Evolutionary conservation across 2,888 invertebrate genomes (phyloP).

Genomic region (Ectemnius lituratus): DNA sequence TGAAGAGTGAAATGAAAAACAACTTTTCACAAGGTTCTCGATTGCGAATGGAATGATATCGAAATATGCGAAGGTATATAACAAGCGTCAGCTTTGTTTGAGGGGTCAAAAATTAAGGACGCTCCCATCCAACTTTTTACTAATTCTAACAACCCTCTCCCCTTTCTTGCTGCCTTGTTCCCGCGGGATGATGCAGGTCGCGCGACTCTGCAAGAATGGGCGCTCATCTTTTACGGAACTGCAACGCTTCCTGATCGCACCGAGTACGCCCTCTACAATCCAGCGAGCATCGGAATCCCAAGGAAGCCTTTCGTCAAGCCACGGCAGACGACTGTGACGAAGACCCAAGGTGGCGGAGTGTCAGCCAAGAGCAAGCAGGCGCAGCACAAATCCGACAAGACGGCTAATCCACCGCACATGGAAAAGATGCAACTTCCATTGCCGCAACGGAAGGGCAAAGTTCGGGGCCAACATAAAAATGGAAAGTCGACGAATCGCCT

Average conservation of each 20-base stretch:
- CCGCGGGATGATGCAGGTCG: slow-evolving; percentile 82
- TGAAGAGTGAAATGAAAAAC: too few relatives aligned
- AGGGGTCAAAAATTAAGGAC: not conserved
- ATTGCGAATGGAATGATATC: too few relatives aligned
- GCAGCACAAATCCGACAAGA: slow-evolving; percentile 81
- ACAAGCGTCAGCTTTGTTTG: too few relatives aligned
- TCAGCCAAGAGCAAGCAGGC: slow-evolving; percentile 78
- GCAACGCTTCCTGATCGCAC: slow-evolving; percentile 79
- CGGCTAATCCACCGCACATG: slow-evolving; percentile 73
- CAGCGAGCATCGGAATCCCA: slow-evolving; percentile 64
- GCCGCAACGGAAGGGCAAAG: slow-evolving; percentile 68
- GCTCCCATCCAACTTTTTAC: not conserved
- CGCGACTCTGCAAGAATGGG: slow-evolving; percentile 95
- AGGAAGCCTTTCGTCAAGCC: slow-evolving; percentile 69
- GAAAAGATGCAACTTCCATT: slow-evolving; percentile 61
- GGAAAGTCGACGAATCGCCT: slow-evolving; percentile 74
- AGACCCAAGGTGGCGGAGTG: slow-evolving; percentile 62
- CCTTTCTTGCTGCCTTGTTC: slow-evolving; percentile 44
- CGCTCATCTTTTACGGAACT: slow-evolving; percentile 95
- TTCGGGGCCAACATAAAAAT: slow-evolving; percentile 72
- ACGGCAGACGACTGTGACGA: slow-evolving; percentile 66
- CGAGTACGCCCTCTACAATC: slow-evolving; percentile 70
- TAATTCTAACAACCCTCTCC: slow-evolving; percentile 23
- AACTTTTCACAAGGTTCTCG: too few relatives aligned
- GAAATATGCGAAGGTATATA: too few relatives aligned